phyloP scores from a whole-genome alignment of 2,888 invertebrate genomes.

The Dioctria linearis region DNA sequence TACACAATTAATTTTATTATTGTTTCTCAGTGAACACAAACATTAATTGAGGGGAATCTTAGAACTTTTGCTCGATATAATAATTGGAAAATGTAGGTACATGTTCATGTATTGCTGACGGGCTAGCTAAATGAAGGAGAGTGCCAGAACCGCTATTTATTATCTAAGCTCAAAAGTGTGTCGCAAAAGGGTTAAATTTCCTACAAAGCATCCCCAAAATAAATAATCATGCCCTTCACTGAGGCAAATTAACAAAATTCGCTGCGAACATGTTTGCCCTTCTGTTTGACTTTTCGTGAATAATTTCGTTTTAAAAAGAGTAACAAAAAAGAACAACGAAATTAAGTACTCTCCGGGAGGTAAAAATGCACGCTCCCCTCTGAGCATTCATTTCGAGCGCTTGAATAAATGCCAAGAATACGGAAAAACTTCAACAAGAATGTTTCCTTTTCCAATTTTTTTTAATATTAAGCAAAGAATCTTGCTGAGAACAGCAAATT shows the following conservation, averaged over 20 bases:
- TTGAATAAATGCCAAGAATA: too few relatives aligned
- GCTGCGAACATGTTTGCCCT: background rate
- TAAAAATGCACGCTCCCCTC: background rate
- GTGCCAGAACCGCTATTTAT: constrained; percentile 4
- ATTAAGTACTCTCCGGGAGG: constrained; percentile 10
- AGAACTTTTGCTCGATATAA: background rate
- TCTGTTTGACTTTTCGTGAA: background rate
- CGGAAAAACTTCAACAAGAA: too few relatives aligned
- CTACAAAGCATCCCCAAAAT: constrained; percentile 14
- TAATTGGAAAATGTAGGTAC: background rate
- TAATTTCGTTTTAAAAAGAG: background rate
- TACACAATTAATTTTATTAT: constrained; percentile 16
- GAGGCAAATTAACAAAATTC: background rate
- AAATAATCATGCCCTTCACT: background rate
- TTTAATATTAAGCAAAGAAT: constrained; percentile 1
- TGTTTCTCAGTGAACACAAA: background rate
- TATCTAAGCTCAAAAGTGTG: constrained; percentile 3
- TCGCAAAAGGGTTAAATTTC: constrained; percentile 16
- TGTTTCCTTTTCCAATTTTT: too few relatives aligned
- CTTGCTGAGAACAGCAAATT: background rate
- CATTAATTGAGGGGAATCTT: too few relatives aligned
- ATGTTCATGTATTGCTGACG: constrained; percentile 11
- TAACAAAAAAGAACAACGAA: background rate
- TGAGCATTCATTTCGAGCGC: too few relatives aligned
- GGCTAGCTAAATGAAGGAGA: background rate